phyloP scores from a whole-genome alignment of 2,888 invertebrate species.

The Cyaniris semiargus region DNA sequence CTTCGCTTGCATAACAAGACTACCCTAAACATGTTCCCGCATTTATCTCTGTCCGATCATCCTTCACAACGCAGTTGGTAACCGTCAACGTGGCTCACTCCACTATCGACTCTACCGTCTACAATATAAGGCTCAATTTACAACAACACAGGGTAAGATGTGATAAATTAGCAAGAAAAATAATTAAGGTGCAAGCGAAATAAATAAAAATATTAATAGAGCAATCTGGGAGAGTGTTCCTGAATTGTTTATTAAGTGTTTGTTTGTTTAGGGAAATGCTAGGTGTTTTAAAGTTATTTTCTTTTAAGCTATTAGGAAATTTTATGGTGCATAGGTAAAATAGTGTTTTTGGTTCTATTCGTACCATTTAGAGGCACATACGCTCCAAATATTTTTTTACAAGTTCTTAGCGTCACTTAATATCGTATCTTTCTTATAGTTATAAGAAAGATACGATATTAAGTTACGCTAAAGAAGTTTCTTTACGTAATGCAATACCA shows the following conservation, averaged over 20 bases:
- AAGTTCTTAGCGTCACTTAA: too few species aligned
- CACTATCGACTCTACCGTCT: slow-evolving; percentile 1
- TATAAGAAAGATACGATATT: too few species aligned
- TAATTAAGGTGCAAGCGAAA: slow-evolving; percentile 33
- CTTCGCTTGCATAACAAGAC: background rate
- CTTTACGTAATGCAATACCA: too few species aligned
- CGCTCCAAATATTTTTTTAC: too few species aligned
- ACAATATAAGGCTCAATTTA: background rate
- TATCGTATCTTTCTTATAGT: too few species aligned
- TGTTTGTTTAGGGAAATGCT: background rate
- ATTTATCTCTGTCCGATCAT: slow-evolving; percentile 40
- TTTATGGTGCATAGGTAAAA: background rate
- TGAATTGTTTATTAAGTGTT: slow-evolving; percentile 9
- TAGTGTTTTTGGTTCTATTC: background rate
- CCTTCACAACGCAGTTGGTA: slow-evolving; percentile 36
- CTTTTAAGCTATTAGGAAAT: background rate
- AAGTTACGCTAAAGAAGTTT: too few species aligned
- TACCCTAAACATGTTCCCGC: slow-evolving; percentile 25
- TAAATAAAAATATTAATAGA: slow-evolving; percentile 29
- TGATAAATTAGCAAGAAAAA: slow-evolving; percentile 34
- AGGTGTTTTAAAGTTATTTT: background rate
- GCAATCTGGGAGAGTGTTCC: slow-evolving; percentile 15
- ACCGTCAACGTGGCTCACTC: slow-evolving; percentile 15
- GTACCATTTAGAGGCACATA: background rate
- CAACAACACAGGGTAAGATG: background rate